phyloP scores from a whole-genome alignment of 2,797 vertebrate species.

The Microcaecilia unicolor region DNA sequence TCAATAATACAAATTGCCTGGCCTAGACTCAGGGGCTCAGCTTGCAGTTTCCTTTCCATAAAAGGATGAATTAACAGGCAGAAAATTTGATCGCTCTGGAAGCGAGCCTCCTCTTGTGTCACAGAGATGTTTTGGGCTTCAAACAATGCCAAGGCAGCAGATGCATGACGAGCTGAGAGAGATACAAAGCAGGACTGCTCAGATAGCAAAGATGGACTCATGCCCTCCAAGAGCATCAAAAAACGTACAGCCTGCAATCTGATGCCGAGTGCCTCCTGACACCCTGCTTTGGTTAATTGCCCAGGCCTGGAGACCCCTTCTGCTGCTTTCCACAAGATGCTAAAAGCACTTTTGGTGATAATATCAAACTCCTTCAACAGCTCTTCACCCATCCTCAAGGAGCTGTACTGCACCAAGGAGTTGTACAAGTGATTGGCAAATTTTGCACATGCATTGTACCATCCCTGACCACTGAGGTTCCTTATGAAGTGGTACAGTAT shows the following conservation, averaged over 20 bases:
- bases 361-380: slow-evolving; percentile 49
- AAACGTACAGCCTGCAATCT: slow-evolving; percentile 69
- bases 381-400: background rate
- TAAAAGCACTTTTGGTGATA: slow-evolving; percentile 59
- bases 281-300: background rate
- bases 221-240: slow-evolving; percentile 59
- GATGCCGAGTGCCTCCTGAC: slow-evolving; percentile 1
- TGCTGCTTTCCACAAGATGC: slow-evolving; percentile 63
- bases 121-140: slow-evolving; percentile 27
- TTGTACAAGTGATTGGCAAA: slow-evolving; percentile 56
- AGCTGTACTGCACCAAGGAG: slow-evolving; percentile 32
- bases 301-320: too few species aligned
- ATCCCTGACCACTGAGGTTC: slow-evolving; percentile 41
- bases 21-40: background rate
- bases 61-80: slow-evolving; percentile 15
- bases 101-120: slow-evolving; percentile 42
- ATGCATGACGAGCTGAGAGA: slow-evolving; percentile 26
- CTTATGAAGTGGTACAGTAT: slow-evolving; percentile 78
- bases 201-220: background rate
- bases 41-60: background rate
- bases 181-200: slow-evolving; percentile 32
- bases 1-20: slow-evolving; percentile 47
- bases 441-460: slow-evolving; percentile 15
- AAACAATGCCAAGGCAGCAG: slow-evolving; percentile 49
- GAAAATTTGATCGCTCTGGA: slow-evolving; percentile 45